Percentiles rank a stretch among this genome's conserved stretches.
Evolutionary conservation across 2,113 vertebrate genomes (phyloP).

Genomic region (Heterocephalus glaber): DNA sequence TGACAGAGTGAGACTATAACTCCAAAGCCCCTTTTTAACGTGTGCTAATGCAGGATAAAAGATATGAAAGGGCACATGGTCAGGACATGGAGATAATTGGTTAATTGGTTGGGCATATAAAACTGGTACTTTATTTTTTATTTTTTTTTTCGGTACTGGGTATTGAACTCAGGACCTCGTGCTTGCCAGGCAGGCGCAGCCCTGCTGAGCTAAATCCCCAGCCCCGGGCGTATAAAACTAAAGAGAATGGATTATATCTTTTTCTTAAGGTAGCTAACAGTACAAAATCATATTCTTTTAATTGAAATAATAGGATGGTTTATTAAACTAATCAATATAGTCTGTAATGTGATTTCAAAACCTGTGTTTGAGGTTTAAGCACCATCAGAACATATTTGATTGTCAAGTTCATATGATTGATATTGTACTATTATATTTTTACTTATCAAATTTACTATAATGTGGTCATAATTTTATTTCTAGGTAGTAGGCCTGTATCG

Average conservation of each 20-base stretch:
- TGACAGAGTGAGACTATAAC: neutral
- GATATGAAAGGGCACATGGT: neutral
- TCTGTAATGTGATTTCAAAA: slow-evolving; percentile 37
- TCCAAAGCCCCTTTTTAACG: neutral
- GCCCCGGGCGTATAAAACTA: neutral
- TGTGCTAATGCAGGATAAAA: neutral
- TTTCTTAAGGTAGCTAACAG: neutral
- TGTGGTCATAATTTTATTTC: slow-evolving; percentile 60
- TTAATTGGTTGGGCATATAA: neutral
- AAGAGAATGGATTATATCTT: neutral
- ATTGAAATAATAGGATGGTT: slow-evolving; percentile 33
- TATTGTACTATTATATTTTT: neutral
- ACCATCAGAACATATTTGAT: slow-evolving; percentile 36
- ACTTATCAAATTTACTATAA: neutral
- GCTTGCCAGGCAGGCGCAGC: too few relatives aligned
- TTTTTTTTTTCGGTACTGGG: too few relatives aligned
- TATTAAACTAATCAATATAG: slow-evolving; percentile 8
- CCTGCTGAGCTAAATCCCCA: too few relatives aligned
- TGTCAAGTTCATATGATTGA: slow-evolving; percentile 27
- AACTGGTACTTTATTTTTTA: too few relatives aligned
- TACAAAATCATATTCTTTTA: slow-evolving; percentile 1
- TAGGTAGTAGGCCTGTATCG: slow-evolving; percentile 99
- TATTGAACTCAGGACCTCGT: too few relatives aligned
- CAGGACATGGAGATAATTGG: neutral
- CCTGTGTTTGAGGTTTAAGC: slow-evolving; percentile 7